Conservation (phyloP, 2,888 invertebrate species). For the Zygaena filipendulae region DNA sequence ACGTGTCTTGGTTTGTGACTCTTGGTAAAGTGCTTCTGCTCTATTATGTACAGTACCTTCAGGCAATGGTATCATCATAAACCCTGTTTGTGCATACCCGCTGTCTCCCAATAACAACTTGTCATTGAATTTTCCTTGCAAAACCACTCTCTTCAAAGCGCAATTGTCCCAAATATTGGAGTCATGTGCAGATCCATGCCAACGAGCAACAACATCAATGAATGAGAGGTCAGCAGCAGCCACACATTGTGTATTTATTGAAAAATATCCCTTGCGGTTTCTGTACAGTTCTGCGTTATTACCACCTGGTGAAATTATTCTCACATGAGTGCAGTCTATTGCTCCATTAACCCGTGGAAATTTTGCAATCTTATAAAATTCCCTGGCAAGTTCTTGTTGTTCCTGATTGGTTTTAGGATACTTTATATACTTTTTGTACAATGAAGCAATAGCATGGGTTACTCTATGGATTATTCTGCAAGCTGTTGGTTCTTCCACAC, state of each 20-base stretch:
- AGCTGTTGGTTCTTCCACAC: background rate
- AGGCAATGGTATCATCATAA: constrained; percentile 11
- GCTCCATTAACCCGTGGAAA: constrained; percentile 14
- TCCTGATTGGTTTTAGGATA: constrained; percentile 1
- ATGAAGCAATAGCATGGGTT: constrained; percentile 5
- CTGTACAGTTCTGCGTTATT: constrained; percentile 4
- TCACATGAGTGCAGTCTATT: constrained; percentile 11
- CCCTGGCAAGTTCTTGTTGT: background rate
- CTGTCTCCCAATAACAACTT: constrained; percentile 11
- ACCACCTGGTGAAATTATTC: background rate
- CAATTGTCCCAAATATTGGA: constrained; percentile 9
- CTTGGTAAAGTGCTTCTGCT: constrained; percentile 8
- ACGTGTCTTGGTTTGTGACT: constrained; percentile 5
- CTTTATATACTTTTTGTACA: constrained; percentile 8
- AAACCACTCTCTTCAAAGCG: constrained; percentile 5
- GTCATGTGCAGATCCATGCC: constrained; percentile 10
- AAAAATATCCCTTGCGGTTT: constrained; percentile 7
- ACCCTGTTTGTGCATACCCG: constrained; percentile 11
- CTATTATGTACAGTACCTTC: constrained; percentile 1
- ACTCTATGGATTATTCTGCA: background rate
- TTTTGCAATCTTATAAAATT: constrained; percentile 6
- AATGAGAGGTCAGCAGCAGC: constrained; percentile 8
- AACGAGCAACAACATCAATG: constrained; percentile 10
- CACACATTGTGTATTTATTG: constrained; percentile 6
- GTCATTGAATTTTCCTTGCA: constrained; percentile 3